Evolutionary conservation across 2,797 vertebrate genomes (phyloP), one percentile per base, ranked within the genome.

Genomic region (Karalla daura): DNA sequence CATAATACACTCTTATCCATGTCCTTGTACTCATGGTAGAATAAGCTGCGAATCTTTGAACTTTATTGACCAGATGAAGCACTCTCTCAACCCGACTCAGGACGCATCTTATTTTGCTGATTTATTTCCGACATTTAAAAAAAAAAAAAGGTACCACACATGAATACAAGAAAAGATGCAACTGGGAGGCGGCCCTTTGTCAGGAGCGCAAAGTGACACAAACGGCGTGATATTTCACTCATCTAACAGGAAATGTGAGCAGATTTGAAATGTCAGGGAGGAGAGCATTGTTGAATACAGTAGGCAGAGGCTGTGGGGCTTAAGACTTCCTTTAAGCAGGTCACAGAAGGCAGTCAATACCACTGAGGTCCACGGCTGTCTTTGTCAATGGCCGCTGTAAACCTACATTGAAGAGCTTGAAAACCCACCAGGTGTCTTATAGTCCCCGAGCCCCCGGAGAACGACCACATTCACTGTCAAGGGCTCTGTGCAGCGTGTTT

Each of bases 1-100:
- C 92, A 89, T 93, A 94, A 92, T 88, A 94, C 93, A 95, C 95
- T 94, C 94, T 80, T 83, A 86, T 94, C 94, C 92, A 94, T 92
- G 94, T 94, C 92, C 90, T 91, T 89, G 91, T 81, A 80, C 80
- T 92, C 92, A 92, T 92, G 93, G 87, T 93, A 84, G 92, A 90
- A 82, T 51, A 43, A 54, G 64, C 32, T 62, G 45, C 3, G 46
- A 45, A 24, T 76, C 43, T 78, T 70, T 68, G 23, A 80, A 77
- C 56, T 74, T 49, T 54, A 60, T 46, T 44, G 36, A 66, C 12
- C 35, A 40, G 41, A 51, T 27, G 15, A 7, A 37, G 40, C 23
- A 35, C 4, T n/a, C n/a, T n/a, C n/a, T n/a, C n/a, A n/a, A n/a
- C 61, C 7, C 41, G 46, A 21, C 33, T 17, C 12, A 4, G 33